Conservation (phyloP, 1,140 invertebrate genomes). For the Telenomus remus region DNA sequence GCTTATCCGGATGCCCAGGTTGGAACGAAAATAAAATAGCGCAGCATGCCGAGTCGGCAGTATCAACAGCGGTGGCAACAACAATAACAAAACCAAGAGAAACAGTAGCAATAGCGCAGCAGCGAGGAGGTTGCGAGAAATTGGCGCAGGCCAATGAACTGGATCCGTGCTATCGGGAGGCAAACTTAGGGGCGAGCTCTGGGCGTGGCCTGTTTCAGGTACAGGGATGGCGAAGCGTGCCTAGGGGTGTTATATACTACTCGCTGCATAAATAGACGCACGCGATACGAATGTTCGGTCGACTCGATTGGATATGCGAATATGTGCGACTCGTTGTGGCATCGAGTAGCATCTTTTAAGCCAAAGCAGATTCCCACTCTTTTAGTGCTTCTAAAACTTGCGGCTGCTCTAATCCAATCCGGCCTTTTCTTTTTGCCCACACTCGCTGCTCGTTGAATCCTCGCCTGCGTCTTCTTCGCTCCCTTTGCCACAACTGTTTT, state of each 20-base stretch:
- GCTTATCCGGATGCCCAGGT: slow-evolving; percentile 15
- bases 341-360: slow-evolving; percentile 32
- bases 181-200: slow-evolving; percentile 64
- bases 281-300: slow-evolving; percentile 53
- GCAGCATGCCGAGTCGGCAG: slow-evolving; percentile 21
- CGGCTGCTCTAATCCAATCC: slow-evolving; percentile 18
- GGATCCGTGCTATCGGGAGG: slow-evolving; percentile 57
- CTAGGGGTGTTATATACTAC: slow-evolving; percentile 74
- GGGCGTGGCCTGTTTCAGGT: slow-evolving; percentile 62
- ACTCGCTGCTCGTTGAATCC: not conserved
- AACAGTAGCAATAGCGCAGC: slow-evolving; percentile 48
- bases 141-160: slow-evolving; percentile 73
- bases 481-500: not conserved
- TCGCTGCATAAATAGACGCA: slow-evolving; percentile 74
- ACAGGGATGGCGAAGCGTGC: slow-evolving; percentile 64
- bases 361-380: slow-evolving; percentile 10
- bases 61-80: slow-evolving; percentile 43
- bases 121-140: slow-evolving; percentile 66
- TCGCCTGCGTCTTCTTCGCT: not conserved
- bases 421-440: slow-evolving; percentile 17
- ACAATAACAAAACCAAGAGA: slow-evolving; percentile 60
- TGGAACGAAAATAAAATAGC: slow-evolving; percentile 38
- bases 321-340: slow-evolving; percentile 19
- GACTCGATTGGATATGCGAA: slow-evolving; percentile 32
- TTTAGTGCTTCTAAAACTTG: slow-evolving; percentile 1